Evolutionary conservation across 2,797 vertebrate species (phyloP).

Genomic region (Myoxocephalus aenaeus): DNA sequence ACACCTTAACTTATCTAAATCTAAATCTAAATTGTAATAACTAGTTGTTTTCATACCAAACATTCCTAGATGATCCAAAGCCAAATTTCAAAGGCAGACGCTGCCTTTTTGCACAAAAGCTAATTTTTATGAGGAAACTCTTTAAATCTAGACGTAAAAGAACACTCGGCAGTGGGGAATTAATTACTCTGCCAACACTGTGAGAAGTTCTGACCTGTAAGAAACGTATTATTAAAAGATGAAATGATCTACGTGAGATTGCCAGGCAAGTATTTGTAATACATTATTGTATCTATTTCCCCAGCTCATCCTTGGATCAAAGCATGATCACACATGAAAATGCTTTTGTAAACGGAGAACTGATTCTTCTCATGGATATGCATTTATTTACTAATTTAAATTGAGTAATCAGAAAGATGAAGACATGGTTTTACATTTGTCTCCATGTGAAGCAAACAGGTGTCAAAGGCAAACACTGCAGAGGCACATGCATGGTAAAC

Average conservation of each 20-base stretch:
- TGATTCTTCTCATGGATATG: neutral
- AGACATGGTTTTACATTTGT: conserved; percentile 13
- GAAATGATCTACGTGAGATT: conserved; percentile 15
- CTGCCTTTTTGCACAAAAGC: conserved; percentile 14
- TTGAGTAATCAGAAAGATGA: conserved; percentile 20
- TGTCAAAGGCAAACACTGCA: conserved; percentile 24
- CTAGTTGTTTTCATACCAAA: neutral
- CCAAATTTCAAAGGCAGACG: conserved; percentile 13
- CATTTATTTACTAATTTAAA: neutral
- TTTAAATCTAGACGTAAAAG: conserved; percentile 13
- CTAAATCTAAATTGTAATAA: neutral
- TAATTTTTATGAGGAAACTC: neutral
- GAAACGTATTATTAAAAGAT: conserved; percentile 11
- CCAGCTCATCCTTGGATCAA: conserved; percentile 26
- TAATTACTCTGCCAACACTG: conserved; percentile 15
- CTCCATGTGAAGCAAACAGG: conserved; percentile 23
- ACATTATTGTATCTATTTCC: conserved; percentile 29
- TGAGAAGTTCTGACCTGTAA: conserved; percentile 33
- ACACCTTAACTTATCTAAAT: neutral
- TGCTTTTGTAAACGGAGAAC: neutral
- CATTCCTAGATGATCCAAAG: neutral
- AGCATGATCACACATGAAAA: conserved; percentile 16
- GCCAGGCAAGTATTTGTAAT: conserved; percentile 30
- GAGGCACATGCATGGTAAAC: neutral
- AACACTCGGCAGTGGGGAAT: neutral